These are phyloP conservation scores for Drosophila gunungcola DNA, from an alignment of 1,140 invertebrate genomes.

Conservation along the genomic window DNA sequence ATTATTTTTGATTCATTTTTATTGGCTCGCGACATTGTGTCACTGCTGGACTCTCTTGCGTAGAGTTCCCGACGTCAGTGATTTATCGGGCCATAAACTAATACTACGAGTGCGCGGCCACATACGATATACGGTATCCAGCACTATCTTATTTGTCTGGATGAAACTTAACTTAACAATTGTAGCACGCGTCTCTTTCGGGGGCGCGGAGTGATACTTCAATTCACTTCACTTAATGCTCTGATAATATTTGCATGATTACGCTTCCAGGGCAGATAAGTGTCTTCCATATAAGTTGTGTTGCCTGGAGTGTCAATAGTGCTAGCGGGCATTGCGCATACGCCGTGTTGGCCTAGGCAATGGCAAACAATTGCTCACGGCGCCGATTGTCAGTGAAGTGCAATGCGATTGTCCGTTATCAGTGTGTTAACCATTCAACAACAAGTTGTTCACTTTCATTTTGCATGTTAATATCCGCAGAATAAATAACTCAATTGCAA, in stretches of 20 bases:
- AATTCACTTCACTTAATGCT: conserved; percentile 17
- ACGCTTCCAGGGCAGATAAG: conserved; percentile 23
- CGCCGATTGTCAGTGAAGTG: conserved; percentile 14
- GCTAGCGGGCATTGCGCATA: conserved; percentile 48
- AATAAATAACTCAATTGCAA: not conserved
- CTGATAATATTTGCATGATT: conserved; percentile 54
- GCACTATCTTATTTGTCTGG: conserved; percentile 61
- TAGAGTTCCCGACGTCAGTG: conserved; percentile 53
- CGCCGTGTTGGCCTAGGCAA: conserved; percentile 47
- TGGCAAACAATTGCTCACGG: conserved; percentile 31
- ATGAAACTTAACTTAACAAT: conserved; percentile 42
- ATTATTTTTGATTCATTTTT: conserved; percentile 83
- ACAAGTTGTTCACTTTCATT: conserved; percentile 4
- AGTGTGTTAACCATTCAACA: conserved; percentile 3
- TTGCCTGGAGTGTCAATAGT: conserved; percentile 8
- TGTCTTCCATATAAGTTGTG: not conserved
- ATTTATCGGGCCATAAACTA: conserved; percentile 64
- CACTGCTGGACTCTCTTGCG: conserved; percentile 69
- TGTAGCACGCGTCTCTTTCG: conserved; percentile 43
- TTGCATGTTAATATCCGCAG: not conserved
- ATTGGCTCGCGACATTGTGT: conserved; percentile 75
- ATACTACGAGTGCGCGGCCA: conserved; percentile 18
- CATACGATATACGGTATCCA: not conserved
- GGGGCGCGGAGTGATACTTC: conserved; percentile 2
- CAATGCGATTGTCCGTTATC: conserved; percentile 10